Evolutionary conservation across 2,797 vertebrate genomes (phyloP).

Genomic region (Poecilia velifera): DNA sequence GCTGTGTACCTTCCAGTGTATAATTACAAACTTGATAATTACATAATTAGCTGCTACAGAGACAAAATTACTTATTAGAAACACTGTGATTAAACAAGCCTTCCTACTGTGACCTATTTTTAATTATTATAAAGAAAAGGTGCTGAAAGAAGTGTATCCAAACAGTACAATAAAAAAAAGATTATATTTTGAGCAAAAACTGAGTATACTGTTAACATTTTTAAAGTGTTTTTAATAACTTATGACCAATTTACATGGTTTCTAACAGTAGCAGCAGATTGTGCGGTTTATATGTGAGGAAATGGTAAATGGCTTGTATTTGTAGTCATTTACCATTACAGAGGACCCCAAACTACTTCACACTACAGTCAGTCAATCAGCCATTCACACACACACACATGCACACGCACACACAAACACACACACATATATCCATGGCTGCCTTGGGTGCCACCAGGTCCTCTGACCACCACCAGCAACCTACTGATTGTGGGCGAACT

Average conservation of each 20-base stretch:
- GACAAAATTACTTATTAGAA: background rate
- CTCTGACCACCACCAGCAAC: too few species aligned
- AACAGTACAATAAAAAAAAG: background rate
- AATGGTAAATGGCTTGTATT: too few species aligned
- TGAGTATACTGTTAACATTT: background rate
- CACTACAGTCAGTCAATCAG: too few species aligned
- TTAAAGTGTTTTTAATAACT: background rate
- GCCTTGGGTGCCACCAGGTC: too few species aligned
- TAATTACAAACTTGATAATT: background rate
- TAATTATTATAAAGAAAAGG: background rate
- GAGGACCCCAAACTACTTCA: too few species aligned
- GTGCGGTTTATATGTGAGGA: too few species aligned
- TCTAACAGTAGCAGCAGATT: background rate
- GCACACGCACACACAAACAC: too few species aligned
- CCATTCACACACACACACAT: too few species aligned
- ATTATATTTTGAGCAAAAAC: background rate
- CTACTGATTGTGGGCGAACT: too few species aligned
- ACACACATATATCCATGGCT: too few species aligned
- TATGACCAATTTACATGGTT: background rate
- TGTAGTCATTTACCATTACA: too few species aligned
- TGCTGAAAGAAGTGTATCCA: background rate
- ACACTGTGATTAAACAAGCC: background rate
- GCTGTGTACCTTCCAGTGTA: background rate
- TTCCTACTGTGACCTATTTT: background rate
- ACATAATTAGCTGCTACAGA: background rate